Base-by-base conservation (phyloP, 1,140 invertebrate genomes). In the Glossosoma conforme region DNA sequence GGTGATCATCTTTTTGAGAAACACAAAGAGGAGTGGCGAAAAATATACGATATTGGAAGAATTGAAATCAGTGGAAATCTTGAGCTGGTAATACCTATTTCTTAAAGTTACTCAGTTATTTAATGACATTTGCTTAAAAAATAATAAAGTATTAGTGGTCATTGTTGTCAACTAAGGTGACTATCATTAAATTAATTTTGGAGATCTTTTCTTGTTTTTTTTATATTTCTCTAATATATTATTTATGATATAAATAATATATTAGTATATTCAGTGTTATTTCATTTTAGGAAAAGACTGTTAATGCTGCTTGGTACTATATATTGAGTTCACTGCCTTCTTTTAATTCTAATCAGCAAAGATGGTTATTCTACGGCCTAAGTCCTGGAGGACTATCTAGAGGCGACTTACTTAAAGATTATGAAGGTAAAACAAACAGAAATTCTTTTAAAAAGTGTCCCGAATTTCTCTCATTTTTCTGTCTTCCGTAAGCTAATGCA, bases 301-400 rank as follows among this genome's bases (percentile, higher is more conserved):
- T 77, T 0, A 72, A 77, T 48, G 77, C 72, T 0, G 76, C 77
- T 14, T 76, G 76, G 63, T 79, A 78, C 54, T 78, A 78, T 47
- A 65, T 77, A 44, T 60, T 71, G 15, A 79, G 75, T 37, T 77
- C 77, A 0, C 55, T 80, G 36, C 77, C 77, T 0, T 68, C 77
- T 0, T 59, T 66, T 2, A 43, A 65, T 9, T 69, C 68, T 0
- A 62, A 72, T 48, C 72, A 75, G 24, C 61, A 62, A 1, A 60
- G 68, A 9, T 69, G 67, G 21, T 60, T 64, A 6, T 80, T 64
- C 56, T 78, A 60, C 49, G 78, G 78, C 0, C 58, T 79, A 1
- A 79, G 77, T 60, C 78, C 78, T 8, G 74, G 74, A 0, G 76
- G 78, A 8, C 50, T 80, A 40, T 75, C 75, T 1, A 68, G 76